These are phyloP conservation scores for Yponomeuta cagnagella DNA, from an alignment of 2,888 invertebrate species.

Conservation along the genomic window DNA sequence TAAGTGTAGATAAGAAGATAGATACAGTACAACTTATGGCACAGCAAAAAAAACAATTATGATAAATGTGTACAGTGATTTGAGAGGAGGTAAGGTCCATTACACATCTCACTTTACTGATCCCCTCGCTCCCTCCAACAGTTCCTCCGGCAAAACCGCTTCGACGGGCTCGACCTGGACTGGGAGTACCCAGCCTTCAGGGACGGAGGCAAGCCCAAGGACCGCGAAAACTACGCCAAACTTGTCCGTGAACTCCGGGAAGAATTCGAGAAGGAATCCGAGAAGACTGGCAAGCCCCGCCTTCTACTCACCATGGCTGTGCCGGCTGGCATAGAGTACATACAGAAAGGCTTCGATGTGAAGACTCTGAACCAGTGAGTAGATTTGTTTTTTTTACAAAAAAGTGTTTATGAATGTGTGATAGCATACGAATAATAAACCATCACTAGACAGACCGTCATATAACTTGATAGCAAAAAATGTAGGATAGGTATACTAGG, in stretches of 20 bases:
- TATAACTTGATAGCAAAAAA: no score
- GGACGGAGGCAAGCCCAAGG: slow-evolving; percentile 87
- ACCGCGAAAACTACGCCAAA: slow-evolving; percentile 90
- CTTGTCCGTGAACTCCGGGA: slow-evolving; percentile 92
- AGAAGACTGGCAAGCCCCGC: slow-evolving; percentile 85
- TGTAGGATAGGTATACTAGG: no score
- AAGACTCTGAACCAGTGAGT: slow-evolving; percentile 87
- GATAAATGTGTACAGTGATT: no score
- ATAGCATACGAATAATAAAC: no score
- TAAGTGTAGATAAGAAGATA: no score
- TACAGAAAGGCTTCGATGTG: slow-evolving; percentile 95
- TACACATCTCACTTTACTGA: neutral
- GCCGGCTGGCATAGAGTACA: slow-evolving; percentile 94
- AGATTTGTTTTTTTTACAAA: neutral
- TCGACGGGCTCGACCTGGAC: slow-evolving; percentile 94
- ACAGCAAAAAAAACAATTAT: no score
- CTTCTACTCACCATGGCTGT: slow-evolving; percentile 94
- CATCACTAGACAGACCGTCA: no score
- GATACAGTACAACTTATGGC: no score
- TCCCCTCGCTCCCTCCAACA: slow-evolving; percentile 25
- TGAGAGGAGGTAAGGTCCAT: neutral
- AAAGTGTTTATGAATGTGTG: no score
- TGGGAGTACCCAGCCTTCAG: slow-evolving; percentile 93
- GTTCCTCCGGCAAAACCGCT: slow-evolving; percentile 92
- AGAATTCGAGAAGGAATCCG: slow-evolving; percentile 91